phyloP scores from a whole-genome alignment of 1,140 invertebrate genomes.

The Micrasema minimum region DNA sequence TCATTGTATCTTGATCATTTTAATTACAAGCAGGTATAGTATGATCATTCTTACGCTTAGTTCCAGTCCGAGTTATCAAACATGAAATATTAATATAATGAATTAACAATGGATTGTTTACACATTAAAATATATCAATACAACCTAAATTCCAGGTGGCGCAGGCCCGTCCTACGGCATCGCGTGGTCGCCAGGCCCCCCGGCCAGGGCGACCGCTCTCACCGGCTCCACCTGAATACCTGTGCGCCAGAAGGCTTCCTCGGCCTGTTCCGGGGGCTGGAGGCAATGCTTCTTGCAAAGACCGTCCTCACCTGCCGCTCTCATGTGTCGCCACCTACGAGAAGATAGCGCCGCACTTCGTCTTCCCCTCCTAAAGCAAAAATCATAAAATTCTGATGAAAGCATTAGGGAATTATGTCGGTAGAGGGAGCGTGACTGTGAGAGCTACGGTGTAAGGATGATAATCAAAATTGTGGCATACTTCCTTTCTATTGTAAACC shows the following conservation, averaged over 20 bases:
- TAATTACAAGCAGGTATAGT: too few relatives aligned
- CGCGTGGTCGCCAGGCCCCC: conserved; percentile 63
- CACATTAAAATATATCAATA: too few relatives aligned
- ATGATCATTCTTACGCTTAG: too few relatives aligned
- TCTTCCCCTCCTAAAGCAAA: conserved; percentile 73
- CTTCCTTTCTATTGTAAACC: too few relatives aligned
- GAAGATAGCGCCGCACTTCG: conserved; percentile 82
- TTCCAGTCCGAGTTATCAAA: too few relatives aligned
- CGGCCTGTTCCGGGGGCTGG: conserved; percentile 85
- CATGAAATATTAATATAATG: too few relatives aligned
- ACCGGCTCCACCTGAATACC: conserved; percentile 63
- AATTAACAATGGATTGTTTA: too few relatives aligned
- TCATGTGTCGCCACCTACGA: conserved; percentile 93
- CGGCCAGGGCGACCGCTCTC: conserved; percentile 47
- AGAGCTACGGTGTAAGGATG: not conserved
- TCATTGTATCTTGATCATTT: too few relatives aligned
- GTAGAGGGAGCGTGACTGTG: not conserved
- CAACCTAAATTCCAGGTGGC: conserved; percentile 70
- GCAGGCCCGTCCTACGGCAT: conserved; percentile 82
- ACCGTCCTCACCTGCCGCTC: conserved; percentile 87
- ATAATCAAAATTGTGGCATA: too few relatives aligned
- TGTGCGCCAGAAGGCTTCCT: conserved; percentile 69
- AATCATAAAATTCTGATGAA: conserved; percentile 46
- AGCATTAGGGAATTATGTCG: conserved; percentile 10
- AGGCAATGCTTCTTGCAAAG: conserved; percentile 89